These are phyloP conservation scores for Tetrapedia diversipes DNA, from an alignment of 2,888 invertebrate species.

Conservation along the genomic window DNA sequence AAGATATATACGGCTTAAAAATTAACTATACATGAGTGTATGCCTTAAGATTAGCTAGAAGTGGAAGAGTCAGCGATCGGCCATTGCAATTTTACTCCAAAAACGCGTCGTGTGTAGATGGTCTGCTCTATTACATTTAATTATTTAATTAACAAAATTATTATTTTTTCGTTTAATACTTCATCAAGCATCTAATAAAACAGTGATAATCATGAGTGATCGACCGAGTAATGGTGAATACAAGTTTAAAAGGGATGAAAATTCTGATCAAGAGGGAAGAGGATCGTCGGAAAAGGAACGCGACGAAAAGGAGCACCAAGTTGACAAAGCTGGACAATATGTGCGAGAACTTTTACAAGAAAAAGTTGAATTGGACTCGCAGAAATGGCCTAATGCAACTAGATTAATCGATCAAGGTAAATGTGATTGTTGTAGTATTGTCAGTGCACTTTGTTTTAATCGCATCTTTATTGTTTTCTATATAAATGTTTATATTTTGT, in stretches of 20 bases:
- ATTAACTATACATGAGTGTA: constrained; percentile 1
- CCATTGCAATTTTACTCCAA: constrained; percentile 33
- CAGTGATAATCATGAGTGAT: constrained; percentile 71
- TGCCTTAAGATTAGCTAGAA: constrained; percentile 25
- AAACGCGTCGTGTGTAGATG: constrained; percentile 7
- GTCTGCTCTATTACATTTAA: not conserved
- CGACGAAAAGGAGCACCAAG: constrained; percentile 85
- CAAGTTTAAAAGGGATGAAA: constrained; percentile 76
- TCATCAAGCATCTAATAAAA: not conserved
- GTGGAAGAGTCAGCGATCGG: constrained; percentile 32
- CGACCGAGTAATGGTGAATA: constrained; percentile 79
- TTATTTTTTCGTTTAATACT: constrained; percentile 4
- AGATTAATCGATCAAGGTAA: constrained; percentile 90
- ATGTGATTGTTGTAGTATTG: constrained; percentile 26
- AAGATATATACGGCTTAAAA: too few relatives aligned
- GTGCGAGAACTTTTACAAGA: constrained; percentile 89
- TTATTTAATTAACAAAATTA: constrained; percentile 8
- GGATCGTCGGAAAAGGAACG: constrained; percentile 82
- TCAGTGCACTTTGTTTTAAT: not conserved
- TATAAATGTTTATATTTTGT: constrained; percentile 3
- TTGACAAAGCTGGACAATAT: constrained; percentile 91
- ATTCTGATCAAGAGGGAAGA: constrained; percentile 69
- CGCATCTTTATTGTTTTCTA: not conserved
- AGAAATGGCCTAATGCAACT: constrained; percentile 88
- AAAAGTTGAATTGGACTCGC: constrained; percentile 86